Conservation (phyloP, 2,888 invertebrate genomes). For the Glyphotaelius pellucidus region DNA sequence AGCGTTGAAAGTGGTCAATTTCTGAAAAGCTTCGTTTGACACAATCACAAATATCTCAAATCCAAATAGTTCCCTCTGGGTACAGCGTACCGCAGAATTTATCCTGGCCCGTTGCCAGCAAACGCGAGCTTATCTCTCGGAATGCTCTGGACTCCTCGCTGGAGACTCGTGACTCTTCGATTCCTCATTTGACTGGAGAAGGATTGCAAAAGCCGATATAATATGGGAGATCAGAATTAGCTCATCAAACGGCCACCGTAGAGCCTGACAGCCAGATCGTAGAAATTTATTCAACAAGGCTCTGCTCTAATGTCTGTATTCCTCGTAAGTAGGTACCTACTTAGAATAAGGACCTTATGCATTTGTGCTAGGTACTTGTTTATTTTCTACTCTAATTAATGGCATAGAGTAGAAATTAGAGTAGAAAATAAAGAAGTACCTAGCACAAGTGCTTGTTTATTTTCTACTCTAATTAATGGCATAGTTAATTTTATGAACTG, state of each 20-base stretch:
- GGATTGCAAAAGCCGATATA: background rate
- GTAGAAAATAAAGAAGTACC: no score
- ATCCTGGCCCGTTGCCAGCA: background rate
- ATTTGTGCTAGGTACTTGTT: no score
- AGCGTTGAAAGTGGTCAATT: background rate
- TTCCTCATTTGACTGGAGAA: conserved; percentile 2
- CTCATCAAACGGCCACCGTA: background rate
- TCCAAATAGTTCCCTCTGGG: background rate
- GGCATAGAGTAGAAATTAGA: no score
- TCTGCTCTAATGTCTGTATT: background rate
- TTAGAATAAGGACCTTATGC: no score
- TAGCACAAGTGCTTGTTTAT: no score
- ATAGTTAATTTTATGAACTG: background rate
- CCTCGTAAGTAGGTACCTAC: background rate
- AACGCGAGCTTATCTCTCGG: background rate
- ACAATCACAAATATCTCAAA: background rate
- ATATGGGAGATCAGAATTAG: background rate
- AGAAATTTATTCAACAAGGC: no score
- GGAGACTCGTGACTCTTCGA: background rate
- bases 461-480: background rate
- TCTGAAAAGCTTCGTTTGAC: background rate
- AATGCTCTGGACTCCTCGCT: background rate
- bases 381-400: background rate
- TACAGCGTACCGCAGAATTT: background rate
- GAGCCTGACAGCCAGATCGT: background rate